Evolutionary conservation across 2,888 invertebrate genomes (phyloP), one percentile per base, ranked within the genome.

Genomic region (Tetropium fuscum): DNA sequence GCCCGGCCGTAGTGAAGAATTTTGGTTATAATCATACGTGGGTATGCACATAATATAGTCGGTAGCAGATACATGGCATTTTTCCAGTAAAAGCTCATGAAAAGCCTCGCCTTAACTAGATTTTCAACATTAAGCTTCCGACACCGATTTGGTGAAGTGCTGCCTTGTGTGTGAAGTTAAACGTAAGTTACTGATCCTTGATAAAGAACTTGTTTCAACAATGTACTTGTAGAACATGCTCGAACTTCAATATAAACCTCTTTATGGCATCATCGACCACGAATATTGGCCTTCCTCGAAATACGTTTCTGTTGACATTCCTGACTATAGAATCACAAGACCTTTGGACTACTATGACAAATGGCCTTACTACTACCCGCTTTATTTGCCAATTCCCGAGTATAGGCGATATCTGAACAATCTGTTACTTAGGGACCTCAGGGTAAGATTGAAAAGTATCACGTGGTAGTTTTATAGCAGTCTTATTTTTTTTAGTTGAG

Each of bases 341-440:
- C 69, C 71, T 6, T 22, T 67, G 44, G 71, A 71, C 20, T 70
- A 72, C 60, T 72, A 72, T 43, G 66, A 44, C 5, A 63, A 56
- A 30, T 72, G 72, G 72, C 72, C 72, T 2, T 34, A 47, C 8
- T 72, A 66, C 54, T 72, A 69, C 54, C 63, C 56, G 4, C 67
- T 71, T 34, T 71, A 67, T 15, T 57, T 65, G 3, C 69, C 71
- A 0, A 51, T 72, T 3, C 69, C 62, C 11, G 60, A 68, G 18
- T 72, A 68, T 40, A 61, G 72, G 51, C 66, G 59, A 7, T 72
- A 72, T 43, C 53, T 72, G 30, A 72, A 72, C 48, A 71, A 71
- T 48, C 55, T 72, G 49, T 44, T 72, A 34, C 60, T 64, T 3
- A 68, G 72, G 47, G 72, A 72, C 55, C 45, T 72, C 13, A 54